Evolutionary conservation across 1,140 invertebrate species (phyloP), one percentile per base, ranked within the genome.

Genomic region (Muscidifurax raptorellus): DNA sequence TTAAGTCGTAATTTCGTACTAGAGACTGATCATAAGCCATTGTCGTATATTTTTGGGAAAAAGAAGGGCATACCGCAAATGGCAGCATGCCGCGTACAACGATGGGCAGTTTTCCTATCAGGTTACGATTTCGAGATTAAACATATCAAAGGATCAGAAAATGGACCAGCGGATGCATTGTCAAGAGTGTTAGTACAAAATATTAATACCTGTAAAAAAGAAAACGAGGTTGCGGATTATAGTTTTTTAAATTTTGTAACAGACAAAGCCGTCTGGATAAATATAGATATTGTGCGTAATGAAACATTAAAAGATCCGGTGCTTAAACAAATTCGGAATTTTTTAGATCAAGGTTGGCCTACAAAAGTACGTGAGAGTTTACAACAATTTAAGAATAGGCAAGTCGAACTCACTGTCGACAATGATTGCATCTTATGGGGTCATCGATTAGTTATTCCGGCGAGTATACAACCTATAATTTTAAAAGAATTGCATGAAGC

Each of bases 401-500:
- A 71, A 71, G 4, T 71, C n/a, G 67, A 71, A 30, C 27, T 71
- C 7, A 28, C 67, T 27, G 9, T 71, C 4, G 67, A 71, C 9
- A 28, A 71, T 6, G 9, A 13, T 6, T 71, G 67, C 25, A 7
- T 71, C 9, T 71, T 71, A 28, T 79, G 77, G 77, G 77, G 77
- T 3, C 59, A 30, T n/a, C 10, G 59, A 25, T 6, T 30, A n/a
- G 52, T 79, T 2, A 66, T 79, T 66, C 47, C 52, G 13, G 15
- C 18, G 25, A n/a, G 18, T 2, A 30, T 79, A 27, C 52, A 4
- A 32, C 32, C 15, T 1, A 27, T 4, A 0, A 32, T 67, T 4
- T 18, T 79, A 3, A 32, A 4, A n/a, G 85, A 90, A 79, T 87
- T 94, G 27, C 79, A 94, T 88, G 81, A 59, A 3, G 87, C 88